Conservation (phyloP, 2,888 invertebrate species). For the Notodonta dromedarius region DNA sequence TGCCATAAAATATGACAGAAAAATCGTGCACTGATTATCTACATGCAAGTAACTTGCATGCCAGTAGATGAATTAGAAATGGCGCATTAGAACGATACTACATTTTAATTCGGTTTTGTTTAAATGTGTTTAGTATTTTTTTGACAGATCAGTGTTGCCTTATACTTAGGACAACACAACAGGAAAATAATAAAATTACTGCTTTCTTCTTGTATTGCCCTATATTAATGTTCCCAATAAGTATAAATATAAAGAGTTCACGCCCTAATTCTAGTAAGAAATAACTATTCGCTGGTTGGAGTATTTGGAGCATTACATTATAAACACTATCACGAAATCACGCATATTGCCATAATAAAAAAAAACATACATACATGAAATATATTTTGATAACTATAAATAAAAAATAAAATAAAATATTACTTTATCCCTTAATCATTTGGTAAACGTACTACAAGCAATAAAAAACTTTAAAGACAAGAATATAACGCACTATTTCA, state of each 20-base stretch:
- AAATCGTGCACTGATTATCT: too few species aligned
- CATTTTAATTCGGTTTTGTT: too few species aligned
- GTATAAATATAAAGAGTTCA: conserved; percentile 11
- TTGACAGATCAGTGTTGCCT: conserved; percentile 10
- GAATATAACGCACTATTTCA: neutral
- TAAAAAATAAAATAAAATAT: neutral
- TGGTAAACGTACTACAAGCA: neutral
- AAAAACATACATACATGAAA: neutral
- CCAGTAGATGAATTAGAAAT: neutral
- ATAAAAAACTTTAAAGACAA: neutral
- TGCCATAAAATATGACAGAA: too few species aligned
- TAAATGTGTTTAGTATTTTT: neutral
- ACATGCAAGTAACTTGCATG: neutral
- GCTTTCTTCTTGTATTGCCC: neutral
- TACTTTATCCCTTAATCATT: neutral
- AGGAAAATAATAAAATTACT: neutral
- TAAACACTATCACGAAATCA: conserved; percentile 20
- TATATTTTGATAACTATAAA: neutral
- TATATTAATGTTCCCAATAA: conserved; percentile 1
- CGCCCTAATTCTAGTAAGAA: conserved; percentile 21
- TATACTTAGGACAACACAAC: conserved; percentile 2
- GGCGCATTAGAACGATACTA: neutral
- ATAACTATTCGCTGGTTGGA: conserved; percentile 28
- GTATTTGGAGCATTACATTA: conserved; percentile 23
- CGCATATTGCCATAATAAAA: neutral